phyloP scores from a whole-genome alignment of 2,888 invertebrate species.

The Philereme vetulata region DNA sequence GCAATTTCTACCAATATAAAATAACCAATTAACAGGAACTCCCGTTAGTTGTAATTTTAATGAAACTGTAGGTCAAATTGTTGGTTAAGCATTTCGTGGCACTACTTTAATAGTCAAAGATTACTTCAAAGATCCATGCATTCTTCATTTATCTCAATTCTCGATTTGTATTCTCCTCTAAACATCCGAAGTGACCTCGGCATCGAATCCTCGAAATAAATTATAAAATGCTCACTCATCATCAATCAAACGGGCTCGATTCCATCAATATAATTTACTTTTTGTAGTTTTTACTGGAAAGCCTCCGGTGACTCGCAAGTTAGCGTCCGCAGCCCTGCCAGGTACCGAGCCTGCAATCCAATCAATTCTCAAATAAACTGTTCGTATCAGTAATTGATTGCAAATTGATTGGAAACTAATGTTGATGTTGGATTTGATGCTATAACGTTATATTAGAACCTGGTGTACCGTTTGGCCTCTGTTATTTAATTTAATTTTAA shows the following conservation, averaged over 20 bases:
- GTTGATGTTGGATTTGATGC: background rate
- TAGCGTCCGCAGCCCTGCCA: slow-evolving; percentile 54
- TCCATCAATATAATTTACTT: slow-evolving; percentile 84
- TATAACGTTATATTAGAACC: too few relatives aligned
- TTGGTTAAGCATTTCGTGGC: too few relatives aligned
- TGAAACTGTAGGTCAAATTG: too few relatives aligned
- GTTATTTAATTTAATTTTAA: too few relatives aligned
- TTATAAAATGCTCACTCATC: slow-evolving; percentile 82
- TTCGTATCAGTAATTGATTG: slow-evolving; percentile 56
- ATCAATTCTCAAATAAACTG: slow-evolving; percentile 42
- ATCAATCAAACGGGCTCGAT: slow-evolving; percentile 82
- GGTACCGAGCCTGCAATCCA: slow-evolving; percentile 55
- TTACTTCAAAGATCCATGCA: too few relatives aligned
- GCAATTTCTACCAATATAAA: too few relatives aligned
- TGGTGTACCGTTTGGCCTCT: too few relatives aligned
- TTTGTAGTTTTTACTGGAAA: slow-evolving; percentile 82
- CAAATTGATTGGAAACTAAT: slow-evolving; percentile 36
- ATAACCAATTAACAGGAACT: too few relatives aligned
- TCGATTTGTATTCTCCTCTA: slow-evolving; percentile 26
- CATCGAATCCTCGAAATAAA: slow-evolving; percentile 80
- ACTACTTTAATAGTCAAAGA: too few relatives aligned
- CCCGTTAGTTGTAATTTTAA: too few relatives aligned
- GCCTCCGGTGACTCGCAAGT: slow-evolving; percentile 78
- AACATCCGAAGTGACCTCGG: slow-evolving; percentile 60
- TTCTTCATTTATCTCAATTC: background rate